These are phyloP conservation scores for Hoplostethus mediterraneus DNA, from an alignment of 2,797 vertebrate species.

Conservation along the genomic window DNA sequence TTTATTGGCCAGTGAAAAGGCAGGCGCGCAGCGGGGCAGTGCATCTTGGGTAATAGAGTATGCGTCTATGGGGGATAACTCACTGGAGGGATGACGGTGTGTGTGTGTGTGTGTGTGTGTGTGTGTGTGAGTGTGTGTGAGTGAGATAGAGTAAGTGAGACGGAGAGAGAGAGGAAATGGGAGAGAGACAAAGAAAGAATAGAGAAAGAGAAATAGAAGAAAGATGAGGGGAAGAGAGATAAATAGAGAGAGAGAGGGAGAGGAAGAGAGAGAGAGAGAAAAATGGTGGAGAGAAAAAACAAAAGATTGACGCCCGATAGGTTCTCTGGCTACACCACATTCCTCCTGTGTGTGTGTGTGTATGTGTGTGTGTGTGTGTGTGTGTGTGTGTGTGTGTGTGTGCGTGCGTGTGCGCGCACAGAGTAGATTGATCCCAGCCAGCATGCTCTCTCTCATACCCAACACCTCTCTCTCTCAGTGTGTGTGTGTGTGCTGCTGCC, in stretches of 20 bases:
- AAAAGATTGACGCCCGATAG: too few species aligned
- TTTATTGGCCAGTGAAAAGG: conserved; percentile 83
- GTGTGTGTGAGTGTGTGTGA: conserved; percentile 18
- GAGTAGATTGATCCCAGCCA: conserved; percentile 31
- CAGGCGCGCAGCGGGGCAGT: conserved; percentile 55
- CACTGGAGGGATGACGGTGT: conserved; percentile 28
- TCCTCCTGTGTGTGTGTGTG: not conserved
- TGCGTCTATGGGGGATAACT: conserved; percentile 63
- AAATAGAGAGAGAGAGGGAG: not conserved
- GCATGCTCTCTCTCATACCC: conserved; percentile 33
- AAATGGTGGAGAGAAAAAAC: too few species aligned
- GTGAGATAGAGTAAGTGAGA: conserved; percentile 38
- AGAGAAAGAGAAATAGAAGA: not conserved
- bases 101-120: conserved; percentile 26
- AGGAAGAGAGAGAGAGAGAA: too few species aligned
- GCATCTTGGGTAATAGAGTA: conserved; percentile 79
- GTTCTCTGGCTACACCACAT: not conserved
- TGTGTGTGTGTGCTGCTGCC: conserved; percentile 8
- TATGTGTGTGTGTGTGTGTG: conserved; percentile 1
- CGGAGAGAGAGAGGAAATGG: not conserved
- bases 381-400: conserved; percentile 12
- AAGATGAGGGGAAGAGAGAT: not conserved
- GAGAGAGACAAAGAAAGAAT: not conserved
- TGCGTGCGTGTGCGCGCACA: not conserved
- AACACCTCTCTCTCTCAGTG: conserved; percentile 39